Evolutionary conservation across 2,113 vertebrate genomes (phyloP), one percentile per base, ranked within the genome.

Genomic region (Cinclus mexicanus): DNA sequence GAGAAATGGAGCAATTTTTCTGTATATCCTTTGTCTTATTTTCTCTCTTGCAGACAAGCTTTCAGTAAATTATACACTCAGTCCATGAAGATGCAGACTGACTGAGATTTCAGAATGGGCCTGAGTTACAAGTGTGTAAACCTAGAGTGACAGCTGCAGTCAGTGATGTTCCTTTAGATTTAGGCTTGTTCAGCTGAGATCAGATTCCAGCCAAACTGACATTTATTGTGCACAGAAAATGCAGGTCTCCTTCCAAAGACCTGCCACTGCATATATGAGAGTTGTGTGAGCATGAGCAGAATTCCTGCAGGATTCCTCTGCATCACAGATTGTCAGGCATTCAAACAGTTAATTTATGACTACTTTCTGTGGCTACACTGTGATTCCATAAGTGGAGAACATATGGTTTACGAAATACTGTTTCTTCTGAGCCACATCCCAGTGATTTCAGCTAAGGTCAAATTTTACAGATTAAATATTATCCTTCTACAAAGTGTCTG

Each of bases 401-500:
- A 78, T 49, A 77, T 22, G 28, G 14, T 94, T 92, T 93, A 70
- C 25, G 72, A 83, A 95, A 91, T 46, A 59, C 50, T 41, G 42
- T 33, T 26, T 89, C 17, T 29, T 87, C 29, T 69, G 47, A 90
- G 68, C 42, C 33, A 41, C 29, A 59, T 86, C 39, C 9, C 39
- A 63, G 23, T 83, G 52, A 77, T 92, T 91, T 90, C 60, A 82
- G 52, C 44, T 78, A 74, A 81, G 64, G 68, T 83, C 61, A 89
- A 33, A 75, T 84, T 92, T 83, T 90, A 74, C 37, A 80, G 67
- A 79, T 83, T 57, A 87, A 85, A 41, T 77, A 90, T 61, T 80
- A 70, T 24, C 26, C 72, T 90, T 96, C 64, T 82, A 63, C 82
- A 88, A 88, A 96, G 25, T 44, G 18, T 82, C 91, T 89, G 57